These are phyloP conservation scores for Macrotus californicus DNA, from an alignment of 2,113 vertebrate species.

Conservation along the genomic window DNA sequence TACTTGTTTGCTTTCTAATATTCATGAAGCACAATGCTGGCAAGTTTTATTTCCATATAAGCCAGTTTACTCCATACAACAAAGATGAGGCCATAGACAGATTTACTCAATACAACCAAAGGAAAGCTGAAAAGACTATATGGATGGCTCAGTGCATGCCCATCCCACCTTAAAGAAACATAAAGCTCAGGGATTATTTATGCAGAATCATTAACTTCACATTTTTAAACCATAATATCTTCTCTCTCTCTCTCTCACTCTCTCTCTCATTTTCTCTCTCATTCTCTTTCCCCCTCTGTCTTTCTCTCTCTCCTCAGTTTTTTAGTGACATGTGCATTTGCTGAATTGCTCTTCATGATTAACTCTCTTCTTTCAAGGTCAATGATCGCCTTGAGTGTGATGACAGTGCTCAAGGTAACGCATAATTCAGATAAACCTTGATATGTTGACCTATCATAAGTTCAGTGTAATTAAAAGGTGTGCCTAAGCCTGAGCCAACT, in stretches of 20 bases:
- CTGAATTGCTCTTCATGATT: slow-evolving; percentile 30
- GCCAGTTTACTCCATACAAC: neutral
- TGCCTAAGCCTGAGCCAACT: slow-evolving; percentile 2
- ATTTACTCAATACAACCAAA: neutral
- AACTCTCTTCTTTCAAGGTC: slow-evolving; percentile 58
- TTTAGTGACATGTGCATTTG: slow-evolving; percentile 5
- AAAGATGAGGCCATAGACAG: neutral
- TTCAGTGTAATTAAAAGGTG: slow-evolving; percentile 42
- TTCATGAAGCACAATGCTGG: rapidly evolving
- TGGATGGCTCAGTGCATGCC: neutral
- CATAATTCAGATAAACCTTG: slow-evolving; percentile 38
- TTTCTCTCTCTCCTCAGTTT: neutral
- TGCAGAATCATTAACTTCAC: neutral
- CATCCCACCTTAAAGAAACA: neutral
- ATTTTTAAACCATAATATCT: neutral
- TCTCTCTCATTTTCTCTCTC: neutral
- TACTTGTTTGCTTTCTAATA: neutral
- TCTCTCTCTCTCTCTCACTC: neutral
- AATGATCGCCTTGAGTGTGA: neutral
- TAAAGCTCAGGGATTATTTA: neutral
- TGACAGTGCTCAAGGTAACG: neutral
- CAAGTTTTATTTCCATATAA: neutral
- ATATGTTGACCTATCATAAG: neutral
- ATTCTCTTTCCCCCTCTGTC: neutral
- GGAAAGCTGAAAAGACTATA: neutral